Evolutionary conservation across 2,113 vertebrate species (phyloP).

Genomic region (Passer montanus): DNA sequence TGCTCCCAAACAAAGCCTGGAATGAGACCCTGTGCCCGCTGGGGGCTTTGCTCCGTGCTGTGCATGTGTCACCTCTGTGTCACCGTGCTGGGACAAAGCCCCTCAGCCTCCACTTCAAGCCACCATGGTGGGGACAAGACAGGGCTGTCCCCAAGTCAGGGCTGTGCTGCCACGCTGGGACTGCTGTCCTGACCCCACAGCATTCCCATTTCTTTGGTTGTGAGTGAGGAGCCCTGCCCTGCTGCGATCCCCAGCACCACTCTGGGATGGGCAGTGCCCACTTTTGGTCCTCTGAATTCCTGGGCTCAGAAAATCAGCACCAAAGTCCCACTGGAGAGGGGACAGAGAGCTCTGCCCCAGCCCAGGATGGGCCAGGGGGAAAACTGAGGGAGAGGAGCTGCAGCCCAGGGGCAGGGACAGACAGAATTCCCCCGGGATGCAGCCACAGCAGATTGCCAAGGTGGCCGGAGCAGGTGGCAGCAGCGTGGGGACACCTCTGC

Average conservation of each 20-base stretch:
- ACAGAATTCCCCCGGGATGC: not conserved
- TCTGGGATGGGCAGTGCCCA: rapidly evolving
- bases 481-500: not conserved
- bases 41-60: not conserved
- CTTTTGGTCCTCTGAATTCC: not conserved
- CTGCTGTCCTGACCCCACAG: not conserved
- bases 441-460: not conserved
- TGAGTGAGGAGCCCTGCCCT: too few species aligned
- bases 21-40: rapidly evolving
- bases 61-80: not conserved
- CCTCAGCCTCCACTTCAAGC: not conserved
- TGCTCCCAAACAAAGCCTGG: not conserved
- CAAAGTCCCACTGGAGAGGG: not conserved
- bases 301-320: not conserved
- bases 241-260: not conserved
- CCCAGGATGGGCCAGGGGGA: too few species aligned
- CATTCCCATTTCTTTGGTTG: not conserved
- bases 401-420: not conserved
- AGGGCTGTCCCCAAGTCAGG: not conserved
- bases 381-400: rapidly evolving
- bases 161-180: rapidly evolving
- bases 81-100: not conserved
- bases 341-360: not conserved
- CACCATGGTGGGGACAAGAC: not conserved
- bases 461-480: not conserved